These are phyloP conservation scores for Iselma pallidipennis DNA, from an alignment of 2,888 invertebrate genomes.

Conservation along the genomic window DNA sequence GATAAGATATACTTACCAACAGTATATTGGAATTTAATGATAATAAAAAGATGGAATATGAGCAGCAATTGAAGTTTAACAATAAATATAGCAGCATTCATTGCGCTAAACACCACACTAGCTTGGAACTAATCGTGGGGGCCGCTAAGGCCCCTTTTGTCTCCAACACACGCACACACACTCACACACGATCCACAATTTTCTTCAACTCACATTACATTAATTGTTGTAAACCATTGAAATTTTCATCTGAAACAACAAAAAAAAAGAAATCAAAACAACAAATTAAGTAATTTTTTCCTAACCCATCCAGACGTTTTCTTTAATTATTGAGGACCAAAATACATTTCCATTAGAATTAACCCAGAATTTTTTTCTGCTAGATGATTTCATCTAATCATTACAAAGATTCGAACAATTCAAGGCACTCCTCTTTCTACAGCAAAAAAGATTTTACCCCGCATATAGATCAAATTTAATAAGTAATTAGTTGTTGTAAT, in stretches of 20 bases:
- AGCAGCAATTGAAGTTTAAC: slow-evolving; percentile 42
- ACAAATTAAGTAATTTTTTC: too few relatives aligned
- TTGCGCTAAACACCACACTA: slow-evolving; percentile 37
- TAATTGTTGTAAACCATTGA: too few relatives aligned
- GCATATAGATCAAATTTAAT: too few relatives aligned
- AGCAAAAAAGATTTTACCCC: too few relatives aligned
- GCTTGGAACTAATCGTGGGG: slow-evolving; percentile 30
- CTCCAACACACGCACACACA: slow-evolving; percentile 18
- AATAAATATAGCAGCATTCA: slow-evolving; percentile 45
- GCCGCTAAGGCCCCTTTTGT: slow-evolving; percentile 32
- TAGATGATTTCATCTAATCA: too few relatives aligned
- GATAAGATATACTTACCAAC: slow-evolving; percentile 36
- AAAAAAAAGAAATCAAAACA: background rate
- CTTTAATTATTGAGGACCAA: too few relatives aligned
- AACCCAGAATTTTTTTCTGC: too few relatives aligned
- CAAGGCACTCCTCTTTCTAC: too few relatives aligned
- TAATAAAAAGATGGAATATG: slow-evolving; percentile 39
- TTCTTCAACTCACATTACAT: slow-evolving; percentile 1
- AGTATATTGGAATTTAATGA: slow-evolving; percentile 38
- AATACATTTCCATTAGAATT: too few relatives aligned
- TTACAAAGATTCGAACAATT: too few relatives aligned
- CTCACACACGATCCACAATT: slow-evolving; percentile 32
- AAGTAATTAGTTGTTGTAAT: too few relatives aligned
- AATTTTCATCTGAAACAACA: background rate
- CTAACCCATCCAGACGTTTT: too few relatives aligned